A percentile compares a stretch with the other conserved stretches of the same genome.
phyloP scores from a whole-genome alignment of 2,113 vertebrate species.

The Rhinopithecus roxellana region DNA sequence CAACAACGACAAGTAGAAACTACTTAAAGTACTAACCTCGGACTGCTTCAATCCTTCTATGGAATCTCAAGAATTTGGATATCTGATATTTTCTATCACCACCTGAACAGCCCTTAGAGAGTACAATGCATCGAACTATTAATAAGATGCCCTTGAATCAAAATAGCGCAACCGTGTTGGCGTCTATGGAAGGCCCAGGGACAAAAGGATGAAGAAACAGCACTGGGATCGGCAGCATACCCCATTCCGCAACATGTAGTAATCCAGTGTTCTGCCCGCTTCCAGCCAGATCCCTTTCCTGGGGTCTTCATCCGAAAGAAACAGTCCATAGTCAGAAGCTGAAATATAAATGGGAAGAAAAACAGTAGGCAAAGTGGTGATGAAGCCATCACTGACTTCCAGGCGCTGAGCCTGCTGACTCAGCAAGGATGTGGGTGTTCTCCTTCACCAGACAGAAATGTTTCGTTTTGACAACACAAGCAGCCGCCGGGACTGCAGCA shows the following conservation, averaged over 20 bases:
- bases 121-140: background rate
- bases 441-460: background rate
- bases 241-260: conserved; percentile 99
- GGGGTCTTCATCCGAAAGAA: conserved; percentile 97
- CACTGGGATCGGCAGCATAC: conserved; percentile 81
- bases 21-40: background rate
- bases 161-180: background rate
- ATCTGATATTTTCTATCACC: background rate
- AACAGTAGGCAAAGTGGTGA: background rate
- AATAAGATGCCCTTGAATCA: background rate
- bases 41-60: background rate
- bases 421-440: background rate
- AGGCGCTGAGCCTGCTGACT: background rate
- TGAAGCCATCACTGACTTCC: background rate
- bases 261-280: conserved; percentile 97
- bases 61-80: background rate
- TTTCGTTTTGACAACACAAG: background rate
- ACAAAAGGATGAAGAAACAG: background rate
- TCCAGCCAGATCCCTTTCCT: conserved; percentile 99
- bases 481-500: background rate
- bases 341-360: conserved; percentile 74
- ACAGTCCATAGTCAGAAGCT: conserved; percentile 98
- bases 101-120: background rate
- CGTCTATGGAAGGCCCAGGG: background rate
- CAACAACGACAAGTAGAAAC: accelerated